phyloP scores from a whole-genome alignment of 2,113 vertebrate species.

The Struthidea cinerea region DNA sequence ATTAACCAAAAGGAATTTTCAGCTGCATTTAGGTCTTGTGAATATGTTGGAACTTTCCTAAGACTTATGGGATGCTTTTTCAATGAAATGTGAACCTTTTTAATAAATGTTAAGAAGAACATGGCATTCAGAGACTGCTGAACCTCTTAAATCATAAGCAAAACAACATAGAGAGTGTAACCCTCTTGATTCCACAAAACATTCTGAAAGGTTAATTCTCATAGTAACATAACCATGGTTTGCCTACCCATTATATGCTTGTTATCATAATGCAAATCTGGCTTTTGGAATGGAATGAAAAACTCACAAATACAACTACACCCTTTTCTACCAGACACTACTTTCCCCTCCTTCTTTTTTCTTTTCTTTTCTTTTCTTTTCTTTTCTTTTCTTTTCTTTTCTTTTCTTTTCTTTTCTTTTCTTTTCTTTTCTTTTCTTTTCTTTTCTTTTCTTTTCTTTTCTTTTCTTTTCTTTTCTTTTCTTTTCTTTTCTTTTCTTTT shows the following conservation, averaged over 20 bases:
- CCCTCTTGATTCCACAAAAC: background rate
- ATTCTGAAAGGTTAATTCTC: background rate
- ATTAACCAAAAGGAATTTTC: background rate
- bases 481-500: background rate
- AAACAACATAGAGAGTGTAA: background rate
- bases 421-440: background rate
- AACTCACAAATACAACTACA: background rate
- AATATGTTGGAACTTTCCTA: background rate
- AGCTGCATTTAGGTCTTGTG: background rate
- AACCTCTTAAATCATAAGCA: background rate
- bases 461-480: background rate
- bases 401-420: background rate
- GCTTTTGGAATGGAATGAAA: background rate
- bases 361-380: too few species aligned
- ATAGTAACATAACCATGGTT: background rate
- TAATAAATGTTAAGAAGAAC: background rate
- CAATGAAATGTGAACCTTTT: background rate
- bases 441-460: background rate
- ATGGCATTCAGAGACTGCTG: background rate
- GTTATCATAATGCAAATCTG: background rate
- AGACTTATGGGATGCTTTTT: background rate
- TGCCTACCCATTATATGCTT: background rate
- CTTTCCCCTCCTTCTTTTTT: rapidly evolving
- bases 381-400: too few species aligned
- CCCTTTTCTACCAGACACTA: background rate